phyloP scores from a whole-genome alignment of 2,113 vertebrate genomes.

The Seriola dumerili region DNA sequence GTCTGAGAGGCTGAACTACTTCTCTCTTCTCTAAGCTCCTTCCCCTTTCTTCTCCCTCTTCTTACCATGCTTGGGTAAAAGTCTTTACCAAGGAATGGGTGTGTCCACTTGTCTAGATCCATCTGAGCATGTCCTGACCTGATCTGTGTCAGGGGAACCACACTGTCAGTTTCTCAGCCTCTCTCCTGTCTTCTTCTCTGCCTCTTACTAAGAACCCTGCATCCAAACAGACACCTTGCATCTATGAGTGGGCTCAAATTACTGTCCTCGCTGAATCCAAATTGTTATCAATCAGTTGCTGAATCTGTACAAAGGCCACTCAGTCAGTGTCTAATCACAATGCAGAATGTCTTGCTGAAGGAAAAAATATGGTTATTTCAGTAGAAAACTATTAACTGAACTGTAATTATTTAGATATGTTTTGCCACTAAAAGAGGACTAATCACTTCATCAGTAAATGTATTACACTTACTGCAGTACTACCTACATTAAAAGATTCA shows the following conservation, averaged over 20 bases:
- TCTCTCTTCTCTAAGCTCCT: neutral
- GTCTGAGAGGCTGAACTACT: constrained; percentile 18
- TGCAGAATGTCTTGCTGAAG: neutral
- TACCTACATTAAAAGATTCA: neutral
- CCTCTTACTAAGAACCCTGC: constrained; percentile 67
- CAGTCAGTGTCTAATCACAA: constrained; percentile 6
- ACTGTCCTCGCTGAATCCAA: constrained; percentile 16
- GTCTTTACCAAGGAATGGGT: constrained; percentile 65
- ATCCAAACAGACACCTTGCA: constrained; percentile 68
- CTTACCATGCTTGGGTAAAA: constrained; percentile 69
- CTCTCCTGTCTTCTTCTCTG: constrained; percentile 57
- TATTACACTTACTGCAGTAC: neutral
- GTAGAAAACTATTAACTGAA: neutral
- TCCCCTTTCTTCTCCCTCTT: constrained; percentile 6
- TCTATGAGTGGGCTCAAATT: constrained; percentile 74
- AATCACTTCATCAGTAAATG: neutral
- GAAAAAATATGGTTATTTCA: constrained; percentile 5
- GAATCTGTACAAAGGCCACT: neutral
- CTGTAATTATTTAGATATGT: neutral
- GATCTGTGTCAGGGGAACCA: constrained; percentile 41
- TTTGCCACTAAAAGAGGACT: neutral
- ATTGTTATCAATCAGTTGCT: constrained; percentile 23
- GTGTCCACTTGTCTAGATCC: constrained; percentile 62
- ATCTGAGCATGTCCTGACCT: constrained; percentile 85
- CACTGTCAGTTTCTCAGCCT: constrained; percentile 40